Base-by-base conservation (phyloP, 2,888 invertebrate species). In the Escarpia spicata region DNA sequence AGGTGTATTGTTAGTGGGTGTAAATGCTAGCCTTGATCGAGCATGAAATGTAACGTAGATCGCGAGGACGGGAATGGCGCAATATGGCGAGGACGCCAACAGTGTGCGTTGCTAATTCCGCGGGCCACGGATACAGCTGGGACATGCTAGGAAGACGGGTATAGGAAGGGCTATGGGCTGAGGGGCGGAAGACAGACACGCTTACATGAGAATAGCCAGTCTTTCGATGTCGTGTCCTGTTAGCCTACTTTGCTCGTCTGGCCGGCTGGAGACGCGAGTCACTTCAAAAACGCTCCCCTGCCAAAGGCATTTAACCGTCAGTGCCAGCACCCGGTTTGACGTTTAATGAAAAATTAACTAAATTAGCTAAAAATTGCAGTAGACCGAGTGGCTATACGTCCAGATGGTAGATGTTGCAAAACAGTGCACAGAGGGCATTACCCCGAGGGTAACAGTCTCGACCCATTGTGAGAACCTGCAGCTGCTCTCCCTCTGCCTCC, bases 341-440 rank as follows among this genome's bases (percentile, higher is more conserved):
- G 75, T 75, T 75, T 75, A 75, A 75, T 75, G 75, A 75, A 75
- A 75, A 75, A 75, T 75, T 75, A 75, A 26, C 75, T n/a, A 75
- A 75, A 75, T 75, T 75, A 75, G 75, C 75, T 75, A 75, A 75
- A 75, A 75, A 75, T 75, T 26, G 19, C 3, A 26, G 75, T 75
- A 75, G 75, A 75, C 75, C 19, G 75, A 26, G 75, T 75, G 75
- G 75, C 75, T 75, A 75, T 26, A 75, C 19, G 75, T 15, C 75
- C 75, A 75, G 75, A 75, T 75, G 75, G 75, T 75, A 75, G 75
- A 75, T 75, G 75, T 75, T 75, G 19, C 75, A 75, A 19, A 75
- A n/a, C n/a, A 75, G 19, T 75, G 75, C 75, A 75, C 26, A 75
- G 75, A 75, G 75, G 75, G 75, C 75, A 75, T 26, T 6, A 19